Evolutionary conservation across 2,797 vertebrate species (phyloP).

Genomic region (Pipistrellus pipistrellus): DNA sequence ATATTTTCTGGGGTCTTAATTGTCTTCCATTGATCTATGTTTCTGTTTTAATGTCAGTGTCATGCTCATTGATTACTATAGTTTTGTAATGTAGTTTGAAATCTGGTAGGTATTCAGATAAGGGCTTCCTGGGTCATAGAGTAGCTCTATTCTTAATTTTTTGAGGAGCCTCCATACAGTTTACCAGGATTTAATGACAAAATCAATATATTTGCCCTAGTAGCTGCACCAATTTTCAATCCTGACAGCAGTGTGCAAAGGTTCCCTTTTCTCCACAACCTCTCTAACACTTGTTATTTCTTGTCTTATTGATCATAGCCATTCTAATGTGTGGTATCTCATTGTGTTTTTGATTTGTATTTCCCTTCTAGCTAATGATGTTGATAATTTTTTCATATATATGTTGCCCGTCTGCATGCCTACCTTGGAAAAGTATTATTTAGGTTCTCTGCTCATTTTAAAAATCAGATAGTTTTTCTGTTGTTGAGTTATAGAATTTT

Average conservation of each 20-base stretch:
- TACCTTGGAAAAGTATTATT: background rate
- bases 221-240: background rate
- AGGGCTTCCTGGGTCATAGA: background rate
- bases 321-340: background rate
- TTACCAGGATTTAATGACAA: background rate
- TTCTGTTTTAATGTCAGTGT: background rate
- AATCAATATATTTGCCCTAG: background rate
- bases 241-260: background rate
- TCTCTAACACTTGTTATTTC: background rate
- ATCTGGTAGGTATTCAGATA: background rate
- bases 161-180: background rate
- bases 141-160: background rate
- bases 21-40: background rate
- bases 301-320: background rate
- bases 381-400: background rate
- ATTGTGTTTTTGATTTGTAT: background rate
- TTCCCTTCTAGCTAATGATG: background rate
- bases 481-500: background rate
- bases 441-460: background rate
- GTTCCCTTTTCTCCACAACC: background rate
- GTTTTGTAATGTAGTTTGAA: background rate
- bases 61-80: slow-evolving; percentile 1
- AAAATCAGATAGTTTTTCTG: background rate
- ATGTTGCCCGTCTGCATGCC: background rate
- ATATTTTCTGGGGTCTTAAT: background rate